These are phyloP conservation scores for Arion vulgaris DNA, from an alignment of 1,140 invertebrate genomes.

Conservation along the genomic window DNA sequence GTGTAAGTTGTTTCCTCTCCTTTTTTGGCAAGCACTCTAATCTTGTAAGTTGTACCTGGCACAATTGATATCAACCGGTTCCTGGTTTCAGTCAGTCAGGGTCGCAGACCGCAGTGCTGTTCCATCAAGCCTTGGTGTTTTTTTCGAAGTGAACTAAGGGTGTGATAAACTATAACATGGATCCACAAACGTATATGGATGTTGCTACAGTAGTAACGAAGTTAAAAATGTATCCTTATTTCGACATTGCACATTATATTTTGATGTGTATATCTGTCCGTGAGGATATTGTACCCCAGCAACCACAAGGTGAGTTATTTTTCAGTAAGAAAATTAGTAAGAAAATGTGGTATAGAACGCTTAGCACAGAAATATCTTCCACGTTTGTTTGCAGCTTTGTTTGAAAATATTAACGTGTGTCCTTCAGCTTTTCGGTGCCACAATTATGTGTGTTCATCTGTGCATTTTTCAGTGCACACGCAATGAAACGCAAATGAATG, in stretches of 20 bases:
- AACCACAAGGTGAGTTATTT: constrained; percentile 55
- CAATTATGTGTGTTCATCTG: too few species aligned
- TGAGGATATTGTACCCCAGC: constrained; percentile 87
- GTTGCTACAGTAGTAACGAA: constrained; percentile 98
- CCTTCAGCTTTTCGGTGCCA: too few species aligned
- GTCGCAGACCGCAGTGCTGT: too few species aligned
- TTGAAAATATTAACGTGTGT: too few species aligned
- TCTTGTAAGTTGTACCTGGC: too few species aligned
- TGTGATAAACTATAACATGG: constrained; percentile 76
- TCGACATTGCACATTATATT: constrained; percentile 91
- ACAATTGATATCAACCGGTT: not conserved
- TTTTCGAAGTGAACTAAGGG: not conserved
- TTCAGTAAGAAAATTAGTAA: constrained; percentile 77
- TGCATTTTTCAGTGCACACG: too few species aligned
- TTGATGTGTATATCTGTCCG: constrained; percentile 78
- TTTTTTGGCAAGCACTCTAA: too few species aligned
- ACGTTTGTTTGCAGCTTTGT: too few species aligned
- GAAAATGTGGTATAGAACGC: too few species aligned
- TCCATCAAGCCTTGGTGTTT: not conserved
- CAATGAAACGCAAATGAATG: too few species aligned
- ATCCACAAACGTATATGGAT: constrained; percentile 97
- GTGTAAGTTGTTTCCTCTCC: too few species aligned
- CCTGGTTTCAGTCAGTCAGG: not conserved
- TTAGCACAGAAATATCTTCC: too few species aligned
- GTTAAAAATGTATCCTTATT: constrained; percentile 99